Evolutionary conservation across 1,140 invertebrate genomes (phyloP).

Genomic region (Semibalanus balanoides): DNA sequence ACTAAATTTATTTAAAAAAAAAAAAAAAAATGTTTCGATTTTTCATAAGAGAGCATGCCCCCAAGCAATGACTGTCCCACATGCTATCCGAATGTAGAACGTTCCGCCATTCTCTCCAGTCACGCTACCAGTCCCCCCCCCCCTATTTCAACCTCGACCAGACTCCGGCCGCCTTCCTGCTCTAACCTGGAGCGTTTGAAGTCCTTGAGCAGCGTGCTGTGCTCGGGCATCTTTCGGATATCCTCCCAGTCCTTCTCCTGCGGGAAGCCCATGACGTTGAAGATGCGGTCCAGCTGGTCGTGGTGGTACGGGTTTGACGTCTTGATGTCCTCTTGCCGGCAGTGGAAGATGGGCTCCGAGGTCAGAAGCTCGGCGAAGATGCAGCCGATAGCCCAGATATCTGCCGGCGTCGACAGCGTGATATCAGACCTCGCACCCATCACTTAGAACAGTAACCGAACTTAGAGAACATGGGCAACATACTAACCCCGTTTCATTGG

Average conservation of each 20-base stretch:
- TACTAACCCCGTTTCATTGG: no score
- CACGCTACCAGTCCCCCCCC: no score
- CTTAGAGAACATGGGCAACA: slow-evolving; percentile 1
- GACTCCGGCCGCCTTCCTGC: background rate
- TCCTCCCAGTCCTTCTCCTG: slow-evolving; percentile 99
- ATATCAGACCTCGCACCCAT: no score
- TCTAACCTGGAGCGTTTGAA: slow-evolving; percentile 55
- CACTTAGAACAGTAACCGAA: no score
- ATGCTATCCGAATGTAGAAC: no score
- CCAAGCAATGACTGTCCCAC: no score
- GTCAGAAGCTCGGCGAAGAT: slow-evolving; percentile 96
- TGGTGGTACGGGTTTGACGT: slow-evolving; percentile 99
- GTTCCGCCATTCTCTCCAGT: no score
- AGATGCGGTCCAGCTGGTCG: slow-evolving; percentile 97
- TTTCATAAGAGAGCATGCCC: no score
- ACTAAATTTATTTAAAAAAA: no score
- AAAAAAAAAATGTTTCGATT: no score
- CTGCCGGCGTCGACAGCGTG: slow-evolving; percentile 41
- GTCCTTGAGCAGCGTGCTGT: slow-evolving; percentile 88
- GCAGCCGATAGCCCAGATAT: slow-evolving; percentile 99
- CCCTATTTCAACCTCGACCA: no score
- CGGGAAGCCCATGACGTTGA: slow-evolving; percentile 99
- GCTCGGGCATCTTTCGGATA: slow-evolving; percentile 99
- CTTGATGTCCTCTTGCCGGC: slow-evolving; percentile 98
- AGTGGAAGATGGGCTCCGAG: slow-evolving; percentile 98